Conservation (phyloP, 2,888 invertebrate species). For the Atethmia centrago region DNA sequence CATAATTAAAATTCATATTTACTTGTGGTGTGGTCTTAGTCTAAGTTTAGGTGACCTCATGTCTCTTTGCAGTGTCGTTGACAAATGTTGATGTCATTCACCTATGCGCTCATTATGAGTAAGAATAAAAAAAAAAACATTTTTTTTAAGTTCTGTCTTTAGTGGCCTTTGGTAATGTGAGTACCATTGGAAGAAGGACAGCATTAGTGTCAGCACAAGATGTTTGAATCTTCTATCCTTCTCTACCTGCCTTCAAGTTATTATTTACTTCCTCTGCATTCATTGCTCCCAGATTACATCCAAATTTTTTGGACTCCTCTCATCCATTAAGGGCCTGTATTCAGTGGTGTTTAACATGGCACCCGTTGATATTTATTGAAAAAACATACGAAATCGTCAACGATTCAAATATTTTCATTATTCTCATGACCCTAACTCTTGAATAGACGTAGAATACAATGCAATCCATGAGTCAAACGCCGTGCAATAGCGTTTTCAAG, state of each 20-base stretch:
- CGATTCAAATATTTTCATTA: background rate
- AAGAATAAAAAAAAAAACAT: background rate
- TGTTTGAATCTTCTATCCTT: background rate
- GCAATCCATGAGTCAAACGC: constrained; percentile 21
- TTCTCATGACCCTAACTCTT: constrained; percentile 18
- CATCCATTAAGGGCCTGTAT: background rate
- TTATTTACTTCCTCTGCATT: background rate
- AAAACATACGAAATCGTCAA: background rate
- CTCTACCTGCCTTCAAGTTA: background rate
- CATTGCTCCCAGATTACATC: background rate
- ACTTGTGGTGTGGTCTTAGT: constrained; percentile 12
- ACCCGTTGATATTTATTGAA: background rate
- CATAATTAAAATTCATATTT: constrained; percentile 42
- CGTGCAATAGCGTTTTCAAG: constrained; percentile 18
- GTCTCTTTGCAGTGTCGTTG: constrained; percentile 35
- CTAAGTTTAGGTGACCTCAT: constrained; percentile 27
- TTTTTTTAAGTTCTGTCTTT: background rate
- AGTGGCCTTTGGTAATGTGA: background rate
- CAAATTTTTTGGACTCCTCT: background rate
- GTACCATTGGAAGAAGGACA: background rate
- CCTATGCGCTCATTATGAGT: background rate
- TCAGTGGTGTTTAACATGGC: background rate
- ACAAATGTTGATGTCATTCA: constrained; percentile 31
- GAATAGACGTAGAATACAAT: constrained; percentile 25
- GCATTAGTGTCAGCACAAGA: background rate